Base-by-base conservation (phyloP, 2,113 vertebrate species). In the Pitta sordida region DNA sequence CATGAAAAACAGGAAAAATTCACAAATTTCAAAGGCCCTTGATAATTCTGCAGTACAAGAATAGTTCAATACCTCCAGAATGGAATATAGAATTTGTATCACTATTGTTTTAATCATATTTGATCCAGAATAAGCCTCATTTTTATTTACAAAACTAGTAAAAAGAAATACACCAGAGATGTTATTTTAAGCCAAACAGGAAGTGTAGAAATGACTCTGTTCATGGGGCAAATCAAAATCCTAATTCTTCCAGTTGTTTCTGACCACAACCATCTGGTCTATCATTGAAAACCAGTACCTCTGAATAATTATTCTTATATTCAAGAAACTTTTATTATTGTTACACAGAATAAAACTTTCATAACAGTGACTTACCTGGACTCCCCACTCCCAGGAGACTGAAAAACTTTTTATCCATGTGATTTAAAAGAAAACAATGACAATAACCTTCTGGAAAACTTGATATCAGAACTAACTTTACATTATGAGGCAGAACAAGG, bases 401-500 rank as follows among this genome's bases (percentile, higher is more conserved):
- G 13, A 26, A 85, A 63, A 76, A 11, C 3, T 37, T 27, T 67
- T 49, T 7, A 7, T 63, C 9, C n/a, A 76, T 71, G 3, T 3
- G 23, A 4, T 83, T 86, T 46, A 6, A 44, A 46, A 62, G 5
- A 63, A 10, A 63, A 16, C 1, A 63, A 49, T 80, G 2, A 2
- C 21, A 58, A 56, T 79, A 67, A 15, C 0, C 0, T 0, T 43
- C 8, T 23, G 8, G 37, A 78, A 78, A 67, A 30, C 8, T 15
- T 52, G 16, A 2, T 27, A 30, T 52, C 3, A 29, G 22, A 49
- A 30, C 13, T 44, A 2, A 6, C 9, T 52, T 16, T 39, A 52
- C 0, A 2, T 22, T 30, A 18, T 13, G 19, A 62, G 2, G 2
- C 3, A 58, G 21, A 79, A 18, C 6, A 63, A 43, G 5, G 1